Evolutionary conservation across 2,797 vertebrate genomes (phyloP), one percentile per base, ranked within the genome.

Genomic region (Periparus ater): DNA sequence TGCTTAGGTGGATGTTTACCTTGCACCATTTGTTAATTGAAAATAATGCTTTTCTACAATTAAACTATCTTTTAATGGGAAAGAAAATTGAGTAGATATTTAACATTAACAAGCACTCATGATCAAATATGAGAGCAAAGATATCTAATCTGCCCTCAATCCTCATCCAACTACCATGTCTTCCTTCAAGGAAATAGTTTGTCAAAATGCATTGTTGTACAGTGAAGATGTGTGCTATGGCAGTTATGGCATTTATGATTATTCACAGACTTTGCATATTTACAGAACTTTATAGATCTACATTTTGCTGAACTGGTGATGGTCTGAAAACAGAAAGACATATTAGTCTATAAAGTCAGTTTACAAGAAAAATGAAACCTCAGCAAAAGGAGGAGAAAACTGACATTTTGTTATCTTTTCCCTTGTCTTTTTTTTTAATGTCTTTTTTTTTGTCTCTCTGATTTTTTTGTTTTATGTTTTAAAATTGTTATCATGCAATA

Each of bases 161-260:
- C 15, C 9, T 76, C 17, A 45, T 60, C 10, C 21, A 57, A 29
- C 7, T 20, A 6, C 5, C 1, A 0, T 17, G 7, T 34, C 36
- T 76, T 70, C 27, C 27, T 88, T 77, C 27, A 80, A 57, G 23
- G 23, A 15, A 77, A 32, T 27, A 48, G 42, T 78, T 70, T 63
- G 4, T 63, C 32, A 85, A 72, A 93, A 60, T n/a, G 5, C 2
- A 2, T 63, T 79, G 47, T 4, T 71, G 11, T 13, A 55, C 22
- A 57, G 15, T 16, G 32, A 89, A 34, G 30, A 20, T 70, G 11
- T 17, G 9, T 71, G 9, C 34, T 53, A 10, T 26, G 25, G 23
- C 15, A 22, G 11, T 38, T 53, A 11, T 26, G 25, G 23, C 13
- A 22, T 60, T 21, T 17, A 8, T 22, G 7, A 3, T 26, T 44